Percentiles rank a stretch among this genome's conserved stretches.
phyloP scores from a whole-genome alignment of 2,888 invertebrate genomes.

The Caenorhabditis wallacei region DNA sequence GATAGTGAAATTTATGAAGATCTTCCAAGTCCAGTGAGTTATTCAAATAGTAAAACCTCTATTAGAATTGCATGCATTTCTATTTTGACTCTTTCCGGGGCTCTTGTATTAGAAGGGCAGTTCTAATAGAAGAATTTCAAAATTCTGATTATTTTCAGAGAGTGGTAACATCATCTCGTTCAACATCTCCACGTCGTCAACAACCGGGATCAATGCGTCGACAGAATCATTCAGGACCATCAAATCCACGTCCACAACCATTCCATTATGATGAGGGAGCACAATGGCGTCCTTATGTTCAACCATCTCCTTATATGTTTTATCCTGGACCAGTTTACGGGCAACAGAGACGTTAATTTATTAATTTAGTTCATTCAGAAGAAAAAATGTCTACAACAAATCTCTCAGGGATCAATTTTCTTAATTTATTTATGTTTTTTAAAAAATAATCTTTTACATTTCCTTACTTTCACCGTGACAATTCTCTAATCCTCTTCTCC shows the following conservation, averaged over 20 bases:
- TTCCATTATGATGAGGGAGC: constrained; percentile 61
- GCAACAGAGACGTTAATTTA: constrained; percentile 45
- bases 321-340: constrained; percentile 66
- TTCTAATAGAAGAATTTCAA: too few relatives aligned
- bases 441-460: too few relatives aligned
- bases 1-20: constrained; percentile 73
- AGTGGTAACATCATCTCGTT: constrained; percentile 54
- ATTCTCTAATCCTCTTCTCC: constrained; percentile 34
- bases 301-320: constrained; percentile 67
- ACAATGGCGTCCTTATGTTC: constrained; percentile 70
- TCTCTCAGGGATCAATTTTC: constrained; percentile 53
- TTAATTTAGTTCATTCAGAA: neutral
- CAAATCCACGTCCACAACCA: constrained; percentile 50
- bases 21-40: constrained; percentile 68
- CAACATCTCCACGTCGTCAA: constrained; percentile 57
- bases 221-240: constrained; percentile 16
- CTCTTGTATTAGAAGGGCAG: too few relatives aligned
- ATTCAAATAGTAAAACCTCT: neutral
- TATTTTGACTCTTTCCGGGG: too few relatives aligned
- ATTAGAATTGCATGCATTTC: too few relatives aligned
- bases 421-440: constrained; percentile 4
- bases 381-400: neutral
- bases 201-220: constrained; percentile 52
- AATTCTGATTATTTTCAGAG: constrained; percentile 35
- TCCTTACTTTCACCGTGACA: constrained; percentile 61